Evolutionary conservation across 2,888 invertebrate genomes (phyloP), one percentile per base, ranked within the genome.

Genomic region (Lissocephala sabroskyi): DNA sequence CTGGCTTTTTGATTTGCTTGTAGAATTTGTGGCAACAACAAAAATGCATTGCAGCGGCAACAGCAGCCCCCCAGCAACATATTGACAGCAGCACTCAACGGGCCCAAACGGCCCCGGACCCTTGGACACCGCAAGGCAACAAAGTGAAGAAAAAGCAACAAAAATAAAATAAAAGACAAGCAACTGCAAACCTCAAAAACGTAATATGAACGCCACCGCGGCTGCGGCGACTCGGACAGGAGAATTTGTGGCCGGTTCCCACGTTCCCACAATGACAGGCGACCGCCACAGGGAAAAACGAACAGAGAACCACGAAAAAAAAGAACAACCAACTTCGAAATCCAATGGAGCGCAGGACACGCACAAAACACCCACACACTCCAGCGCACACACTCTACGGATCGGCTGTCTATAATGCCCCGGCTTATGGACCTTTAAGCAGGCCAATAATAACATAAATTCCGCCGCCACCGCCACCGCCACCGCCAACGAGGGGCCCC

Each of bases 21-120:
- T 62, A 66, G 74, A 67, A 73, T 65, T 59, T 62, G 71, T 62
- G 54, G 65, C 77, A 79, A 77, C 67, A 67, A 70, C 73, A 75
- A 67, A 78, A 70, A 67, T 78, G 79, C 68, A 68, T 68, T 75
- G 76, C 68, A 61, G 13, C 10, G 35, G 16, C 35, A 35, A 35
- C 35, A 45, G 49, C 36, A 41, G 50, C 35, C 23, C 23, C 30
- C 19, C 30, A 62, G 48, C 51, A 56, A 65, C 52, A 65, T 66
- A 62, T 62, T 62, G 62, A 65, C 62, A 62, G 62, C 65, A 65
- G 65, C 65, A 59, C 58, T 37, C 37, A 37, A 10, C 16, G 7
- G 7, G 7, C 23, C 23, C n/a, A 7, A 23, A 23, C 23, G 16
- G 35, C 35, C 11, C 4, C 13, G 30, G 11, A 11, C 30, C 30